Evolutionary conservation across 2,113 vertebrate species (phyloP).

Genomic region (Triplophysa tibetana): DNA sequence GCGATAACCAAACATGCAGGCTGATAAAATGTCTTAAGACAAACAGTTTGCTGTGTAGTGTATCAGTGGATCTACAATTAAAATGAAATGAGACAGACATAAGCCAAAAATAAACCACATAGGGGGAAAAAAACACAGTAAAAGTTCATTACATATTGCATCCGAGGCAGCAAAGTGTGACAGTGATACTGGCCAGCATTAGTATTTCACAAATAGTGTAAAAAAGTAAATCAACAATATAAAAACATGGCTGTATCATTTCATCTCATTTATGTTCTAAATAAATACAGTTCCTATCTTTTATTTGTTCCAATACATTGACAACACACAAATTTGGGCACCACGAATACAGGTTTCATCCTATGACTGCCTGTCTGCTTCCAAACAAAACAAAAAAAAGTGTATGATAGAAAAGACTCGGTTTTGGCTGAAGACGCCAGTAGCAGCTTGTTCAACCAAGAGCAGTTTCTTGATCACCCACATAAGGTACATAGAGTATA

Average conservation of each 20-base stretch:
- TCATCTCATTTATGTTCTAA: constrained; percentile 42
- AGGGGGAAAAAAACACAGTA: not conserved
- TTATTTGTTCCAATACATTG: constrained; percentile 63
- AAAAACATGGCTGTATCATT: not conserved
- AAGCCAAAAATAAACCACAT: not conserved
- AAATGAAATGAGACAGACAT: not conserved
- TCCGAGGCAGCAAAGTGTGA: not conserved
- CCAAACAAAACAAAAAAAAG: not conserved
- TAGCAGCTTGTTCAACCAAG: constrained; percentile 10
- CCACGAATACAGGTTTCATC: not conserved
- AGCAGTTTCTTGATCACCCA: not conserved
- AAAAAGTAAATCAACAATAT: not conserved
- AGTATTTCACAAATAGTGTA: not conserved
- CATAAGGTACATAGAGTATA: not conserved
- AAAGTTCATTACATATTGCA: not conserved
- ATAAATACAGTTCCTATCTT: constrained; percentile 66
- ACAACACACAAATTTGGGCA: constrained; percentile 35
- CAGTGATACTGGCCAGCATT: constrained; percentile 4
- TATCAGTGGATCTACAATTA: too few relatives aligned
- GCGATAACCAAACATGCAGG: too few relatives aligned
- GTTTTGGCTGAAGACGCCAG: not conserved
- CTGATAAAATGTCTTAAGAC: too few relatives aligned
- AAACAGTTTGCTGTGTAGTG: too few relatives aligned
- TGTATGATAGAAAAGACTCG: not conserved
- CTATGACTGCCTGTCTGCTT: not conserved